These are phyloP conservation scores for Parazoanthus swiftii DNA, from an alignment of 92 coral and sea anemone species.

Conservation along the genomic window DNA sequence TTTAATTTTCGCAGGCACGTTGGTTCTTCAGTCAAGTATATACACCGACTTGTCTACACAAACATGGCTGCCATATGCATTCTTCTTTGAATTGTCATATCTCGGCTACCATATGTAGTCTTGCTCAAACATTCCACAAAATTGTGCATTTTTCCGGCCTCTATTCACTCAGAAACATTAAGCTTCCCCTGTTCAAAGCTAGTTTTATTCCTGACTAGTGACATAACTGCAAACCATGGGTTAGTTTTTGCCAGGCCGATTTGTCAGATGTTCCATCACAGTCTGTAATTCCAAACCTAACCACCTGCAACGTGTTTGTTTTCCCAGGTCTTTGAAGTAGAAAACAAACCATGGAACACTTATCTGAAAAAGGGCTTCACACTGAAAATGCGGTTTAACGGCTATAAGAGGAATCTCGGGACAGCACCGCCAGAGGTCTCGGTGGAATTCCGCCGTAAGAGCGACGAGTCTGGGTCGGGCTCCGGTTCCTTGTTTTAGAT, in stretches of 20 bases:
- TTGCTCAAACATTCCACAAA: no score
- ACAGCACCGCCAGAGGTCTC: conserved; percentile 18
- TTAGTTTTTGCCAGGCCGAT: neutral
- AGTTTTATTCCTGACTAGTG: no score
- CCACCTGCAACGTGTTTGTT: neutral
- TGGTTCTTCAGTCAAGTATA: no score
- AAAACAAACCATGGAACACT: conserved; percentile 31
- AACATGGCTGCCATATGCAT: neutral
- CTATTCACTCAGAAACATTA: no score
- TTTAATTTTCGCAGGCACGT: no score
- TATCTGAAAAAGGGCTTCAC: neutral
- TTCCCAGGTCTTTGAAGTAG: conserved; percentile 33
- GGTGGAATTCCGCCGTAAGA: conserved; percentile 34
- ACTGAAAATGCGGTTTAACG: conserved; percentile 32
- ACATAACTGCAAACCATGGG: neutral
- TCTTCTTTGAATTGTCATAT: neutral
- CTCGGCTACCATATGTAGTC: no score
- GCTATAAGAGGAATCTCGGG: conserved; percentile 11
- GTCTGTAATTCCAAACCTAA: neutral
- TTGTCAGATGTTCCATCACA: neutral
- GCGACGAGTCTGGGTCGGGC: conserved; percentile 25
- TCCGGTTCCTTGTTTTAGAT: neutral
- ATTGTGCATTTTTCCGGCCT: no score
- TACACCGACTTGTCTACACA: neutral
- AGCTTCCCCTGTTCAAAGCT: no score